Evolutionary conservation across 2,888 invertebrate genomes (phyloP).

Genomic region (Nemurella pictetii): DNA sequence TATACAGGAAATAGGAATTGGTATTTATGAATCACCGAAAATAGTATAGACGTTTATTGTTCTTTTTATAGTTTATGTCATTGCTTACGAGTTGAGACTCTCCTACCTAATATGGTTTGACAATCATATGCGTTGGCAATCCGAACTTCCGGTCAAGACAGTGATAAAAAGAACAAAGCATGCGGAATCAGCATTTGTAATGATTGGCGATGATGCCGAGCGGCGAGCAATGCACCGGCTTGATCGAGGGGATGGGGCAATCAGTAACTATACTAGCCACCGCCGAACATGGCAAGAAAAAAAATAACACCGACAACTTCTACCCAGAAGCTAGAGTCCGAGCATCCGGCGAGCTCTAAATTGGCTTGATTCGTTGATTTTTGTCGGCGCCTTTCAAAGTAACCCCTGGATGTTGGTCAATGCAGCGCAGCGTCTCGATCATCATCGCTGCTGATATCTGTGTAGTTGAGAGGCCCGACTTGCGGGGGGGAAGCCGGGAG

Average conservation of each 20-base stretch:
- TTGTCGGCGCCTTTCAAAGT: constrained; percentile 17
- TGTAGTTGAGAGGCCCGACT: not conserved
- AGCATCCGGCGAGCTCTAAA: not conserved
- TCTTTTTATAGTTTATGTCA: too few species aligned
- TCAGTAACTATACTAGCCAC: not conserved
- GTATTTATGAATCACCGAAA: too few species aligned
- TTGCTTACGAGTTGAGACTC: too few species aligned
- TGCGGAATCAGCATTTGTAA: constrained; percentile 8
- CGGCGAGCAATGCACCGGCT: not conserved
- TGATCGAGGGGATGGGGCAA: not conserved
- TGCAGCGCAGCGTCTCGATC: not conserved
- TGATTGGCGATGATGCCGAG: not conserved
- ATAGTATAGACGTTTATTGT: too few species aligned
- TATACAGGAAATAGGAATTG: too few species aligned
- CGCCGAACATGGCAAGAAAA: not conserved
- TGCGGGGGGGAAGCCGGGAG: constrained; percentile 1
- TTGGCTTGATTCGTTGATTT: constrained; percentile 18
- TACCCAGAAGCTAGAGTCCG: not conserved
- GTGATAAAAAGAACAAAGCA: not conserved
- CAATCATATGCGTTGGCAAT: too few species aligned
- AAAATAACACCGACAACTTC: not conserved
- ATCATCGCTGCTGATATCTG: not conserved
- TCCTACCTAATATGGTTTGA: too few species aligned
- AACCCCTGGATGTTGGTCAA: constrained; percentile 18
- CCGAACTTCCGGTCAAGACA: not conserved